These are phyloP conservation scores for Syngnathus floridae DNA, from an alignment of 2,113 vertebrate genomes.

Conservation along the genomic window DNA sequence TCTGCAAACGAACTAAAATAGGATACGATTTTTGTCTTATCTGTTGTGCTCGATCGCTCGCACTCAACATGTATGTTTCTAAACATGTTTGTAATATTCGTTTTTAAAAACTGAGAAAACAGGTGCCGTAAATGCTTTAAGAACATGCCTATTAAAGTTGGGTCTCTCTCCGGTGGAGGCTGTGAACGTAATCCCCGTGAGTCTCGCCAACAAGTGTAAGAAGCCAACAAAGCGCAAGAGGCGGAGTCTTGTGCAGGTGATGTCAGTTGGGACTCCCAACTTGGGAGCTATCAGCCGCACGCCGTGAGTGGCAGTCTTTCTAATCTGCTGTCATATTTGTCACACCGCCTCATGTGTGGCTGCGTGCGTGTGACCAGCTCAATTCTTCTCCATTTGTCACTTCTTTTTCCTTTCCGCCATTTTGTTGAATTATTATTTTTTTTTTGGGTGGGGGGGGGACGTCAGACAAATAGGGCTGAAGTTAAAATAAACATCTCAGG, in stretches of 20 bases:
- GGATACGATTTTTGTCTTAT: too few relatives aligned
- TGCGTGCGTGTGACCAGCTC: constrained; percentile 26
- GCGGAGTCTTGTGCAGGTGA: neutral
- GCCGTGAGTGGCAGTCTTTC: constrained; percentile 24
- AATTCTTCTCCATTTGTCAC: constrained; percentile 34
- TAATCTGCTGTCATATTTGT: constrained; percentile 40
- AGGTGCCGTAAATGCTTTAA: too few relatives aligned
- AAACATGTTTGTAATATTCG: too few relatives aligned
- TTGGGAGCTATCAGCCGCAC: constrained; percentile 14
- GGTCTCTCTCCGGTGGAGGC: too few relatives aligned
- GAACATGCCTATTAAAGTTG: too few relatives aligned
- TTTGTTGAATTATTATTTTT: too few relatives aligned
- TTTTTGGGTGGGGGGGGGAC: constrained; percentile 50
- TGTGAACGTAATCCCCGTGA: neutral
- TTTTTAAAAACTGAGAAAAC: too few relatives aligned
- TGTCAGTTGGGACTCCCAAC: constrained; percentile 20
- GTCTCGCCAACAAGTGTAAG: neutral
- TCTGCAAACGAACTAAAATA: too few relatives aligned
- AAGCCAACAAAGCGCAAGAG: too few relatives aligned
- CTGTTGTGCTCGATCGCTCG: too few relatives aligned
- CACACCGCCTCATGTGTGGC: constrained; percentile 51
- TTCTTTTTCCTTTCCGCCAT: constrained; percentile 34
- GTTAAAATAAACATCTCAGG: constrained; percentile 78
- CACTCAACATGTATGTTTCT: too few relatives aligned
- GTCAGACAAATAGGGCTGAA: constrained; percentile 66